A percentile compares a stretch with the other conserved stretches of the same genome.
These are phyloP conservation scores for Aethina tumida DNA, from an alignment of 1,140 invertebrate genomes.

Conservation along the genomic window DNA sequence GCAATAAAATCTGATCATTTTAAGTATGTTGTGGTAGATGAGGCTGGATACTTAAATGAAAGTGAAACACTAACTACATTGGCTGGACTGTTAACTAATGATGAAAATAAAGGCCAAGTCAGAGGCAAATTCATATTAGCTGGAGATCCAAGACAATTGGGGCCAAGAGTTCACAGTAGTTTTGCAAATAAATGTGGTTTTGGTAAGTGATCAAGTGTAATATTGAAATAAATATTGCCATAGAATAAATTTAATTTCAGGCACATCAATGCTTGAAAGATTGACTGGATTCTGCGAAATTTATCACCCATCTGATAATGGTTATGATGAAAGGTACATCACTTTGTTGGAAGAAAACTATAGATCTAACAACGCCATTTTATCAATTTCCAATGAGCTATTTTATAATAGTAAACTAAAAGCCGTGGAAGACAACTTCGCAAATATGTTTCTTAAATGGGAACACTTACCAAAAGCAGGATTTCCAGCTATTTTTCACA, in stretches of 20 bases:
- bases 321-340: conserved; percentile 56
- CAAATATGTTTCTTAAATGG: conserved; percentile 28
- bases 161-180: conserved; percentile 65
- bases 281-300: conserved; percentile 25
- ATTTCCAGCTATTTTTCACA: conserved; percentile 72
- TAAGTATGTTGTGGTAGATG: conserved; percentile 81
- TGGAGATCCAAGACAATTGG: conserved; percentile 87
- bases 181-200: conserved; percentile 51
- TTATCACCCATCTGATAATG: conserved; percentile 31
- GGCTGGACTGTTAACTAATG: conserved; percentile 30
- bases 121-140: conserved; percentile 68
- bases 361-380: conserved; percentile 69
- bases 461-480: conserved; percentile 34
- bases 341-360: conserved; percentile 68
- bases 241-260: too few species aligned
- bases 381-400: conserved; percentile 62
- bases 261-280: conserved; percentile 30
- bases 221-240: too few species aligned
- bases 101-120: conserved; percentile 35
- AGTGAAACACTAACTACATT: conserved; percentile 77
- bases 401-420: conserved; percentile 72
- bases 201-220: too few species aligned
- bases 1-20: too few species aligned
- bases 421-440: conserved; percentile 16
- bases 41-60: conserved; percentile 85